A percentile compares a stretch with the other conserved stretches of the same genome.
Conservation (phyloP, 2,113 vertebrate genomes). For the Syngnathus scovelli region DNA sequence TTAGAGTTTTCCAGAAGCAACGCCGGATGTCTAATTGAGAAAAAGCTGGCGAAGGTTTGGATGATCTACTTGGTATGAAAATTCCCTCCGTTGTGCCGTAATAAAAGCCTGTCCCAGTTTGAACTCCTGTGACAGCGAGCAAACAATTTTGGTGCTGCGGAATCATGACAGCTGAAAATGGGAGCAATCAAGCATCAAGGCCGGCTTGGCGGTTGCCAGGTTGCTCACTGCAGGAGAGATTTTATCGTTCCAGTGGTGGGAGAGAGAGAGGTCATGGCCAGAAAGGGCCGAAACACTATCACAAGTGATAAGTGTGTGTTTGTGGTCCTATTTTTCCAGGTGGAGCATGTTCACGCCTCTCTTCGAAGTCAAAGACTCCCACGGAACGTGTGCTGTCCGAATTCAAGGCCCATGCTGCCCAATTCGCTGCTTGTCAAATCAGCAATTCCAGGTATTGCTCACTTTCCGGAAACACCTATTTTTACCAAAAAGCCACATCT, state of each 20-base stretch:
- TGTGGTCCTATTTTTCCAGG: conserved; percentile 39
- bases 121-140: conserved; percentile 37
- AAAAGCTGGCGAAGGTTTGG: conserved; percentile 39
- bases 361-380: conserved; percentile 48
- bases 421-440: conserved; percentile 62
- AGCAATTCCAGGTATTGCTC: conserved; percentile 69
- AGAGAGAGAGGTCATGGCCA: too few relatives aligned
- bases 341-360: conserved; percentile 72
- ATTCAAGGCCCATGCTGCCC: conserved; percentile 71
- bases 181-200: conserved; percentile 50
- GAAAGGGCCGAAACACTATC: neutral
- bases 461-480: neutral
- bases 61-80: conserved; percentile 50
- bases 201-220: conserved; percentile 16
- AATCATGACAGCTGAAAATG: conserved; percentile 58
- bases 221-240: conserved; percentile 18
- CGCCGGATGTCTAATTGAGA: conserved; percentile 35
- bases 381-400: conserved; percentile 17
- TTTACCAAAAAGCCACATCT: neutral
- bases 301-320: neutral
- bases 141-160: conserved; percentile 52
- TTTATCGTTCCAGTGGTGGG: conserved; percentile 6
- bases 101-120: conserved; percentile 48
- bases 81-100: conserved; percentile 45
- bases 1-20: conserved; percentile 36